Percentiles rank a stretch among this genome's conserved stretches.
Conservation (phyloP, 2,888 invertebrate genomes). For the Heliconius aoede region DNA sequence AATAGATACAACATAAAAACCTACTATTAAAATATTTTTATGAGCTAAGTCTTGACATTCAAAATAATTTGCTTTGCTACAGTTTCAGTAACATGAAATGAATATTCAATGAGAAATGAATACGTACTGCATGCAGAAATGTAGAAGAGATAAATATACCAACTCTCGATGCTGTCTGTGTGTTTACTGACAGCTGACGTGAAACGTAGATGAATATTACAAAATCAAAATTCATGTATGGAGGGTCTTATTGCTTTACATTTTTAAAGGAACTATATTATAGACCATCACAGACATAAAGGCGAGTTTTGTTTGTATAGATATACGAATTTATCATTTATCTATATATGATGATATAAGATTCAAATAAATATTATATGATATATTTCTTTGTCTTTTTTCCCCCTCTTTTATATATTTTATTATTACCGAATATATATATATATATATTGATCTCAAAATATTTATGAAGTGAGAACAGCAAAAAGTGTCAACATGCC, state of each 20-base stretch:
- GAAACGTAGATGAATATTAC: slow-evolving; percentile 6
- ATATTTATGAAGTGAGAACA: slow-evolving; percentile 3
- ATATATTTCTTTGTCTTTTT: too few relatives aligned
- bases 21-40: slow-evolving; percentile 4
- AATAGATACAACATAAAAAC: not conserved
- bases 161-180: slow-evolving; percentile 8
- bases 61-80: slow-evolving; percentile 4
- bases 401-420: too few relatives aligned
- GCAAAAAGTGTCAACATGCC: slow-evolving; percentile 2
- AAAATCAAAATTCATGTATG: not conserved
- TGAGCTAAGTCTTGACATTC: not conserved
- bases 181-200: slow-evolving; percentile 10
- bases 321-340: too few relatives aligned
- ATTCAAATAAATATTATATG: too few relatives aligned
- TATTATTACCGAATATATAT: too few relatives aligned
- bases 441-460: not conserved
- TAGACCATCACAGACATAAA: too few relatives aligned
- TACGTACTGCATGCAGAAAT: slow-evolving; percentile 3
- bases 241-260: not conserved
- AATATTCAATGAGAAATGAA: slow-evolving; percentile 29
- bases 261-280: too few relatives aligned
- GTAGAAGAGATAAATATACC: slow-evolving; percentile 24
- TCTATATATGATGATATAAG: too few relatives aligned
- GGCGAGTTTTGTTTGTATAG: too few relatives aligned
- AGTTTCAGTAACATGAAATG: slow-evolving; percentile 15